These are phyloP conservation scores for Siniperca knerii DNA, from an alignment of 2,113 vertebrate genomes.

Conservation along the genomic window DNA sequence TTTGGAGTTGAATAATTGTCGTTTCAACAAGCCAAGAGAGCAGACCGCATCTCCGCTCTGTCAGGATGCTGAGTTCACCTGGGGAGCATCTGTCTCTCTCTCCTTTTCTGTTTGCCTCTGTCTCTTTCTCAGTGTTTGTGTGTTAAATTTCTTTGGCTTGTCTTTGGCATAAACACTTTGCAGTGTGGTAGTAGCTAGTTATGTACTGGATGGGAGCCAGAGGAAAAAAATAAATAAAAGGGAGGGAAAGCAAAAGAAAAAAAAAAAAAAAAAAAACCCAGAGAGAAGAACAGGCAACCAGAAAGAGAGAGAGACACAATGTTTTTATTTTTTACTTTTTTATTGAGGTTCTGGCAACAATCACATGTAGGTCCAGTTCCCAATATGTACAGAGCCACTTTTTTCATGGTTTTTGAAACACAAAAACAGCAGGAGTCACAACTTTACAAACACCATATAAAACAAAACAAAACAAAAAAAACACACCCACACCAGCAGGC, in stretches of 20 bases:
- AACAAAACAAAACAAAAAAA: too few species aligned
- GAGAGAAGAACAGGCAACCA: not conserved
- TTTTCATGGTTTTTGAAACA: too few species aligned
- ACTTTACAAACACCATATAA: too few species aligned
- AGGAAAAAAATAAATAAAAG: constrained; percentile 5
- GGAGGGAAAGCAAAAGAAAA: constrained; percentile 9
- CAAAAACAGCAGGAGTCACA: too few species aligned
- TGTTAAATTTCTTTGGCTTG: constrained; percentile 61
- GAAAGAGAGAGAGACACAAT: not conserved
- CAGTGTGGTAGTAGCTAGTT: constrained; percentile 61
- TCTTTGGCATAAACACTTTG: constrained; percentile 66
- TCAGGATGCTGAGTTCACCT: constrained; percentile 65
- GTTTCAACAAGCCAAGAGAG: constrained; percentile 61
- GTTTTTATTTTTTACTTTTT: too few species aligned
- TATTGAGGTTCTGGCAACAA: too few species aligned
- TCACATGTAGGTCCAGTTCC: too few species aligned
- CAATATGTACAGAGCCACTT: too few species aligned
- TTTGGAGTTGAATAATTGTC: constrained; percentile 51
- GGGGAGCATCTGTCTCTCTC: constrained; percentile 42
- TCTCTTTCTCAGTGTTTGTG: constrained; percentile 30
- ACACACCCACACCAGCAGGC: too few species aligned
- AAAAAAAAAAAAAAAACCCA: not conserved
- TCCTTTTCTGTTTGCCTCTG: not conserved
- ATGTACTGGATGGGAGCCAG: constrained; percentile 55
- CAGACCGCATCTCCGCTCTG: constrained; percentile 43